Base-by-base conservation (phyloP, 1,140 invertebrate species). In the Zeugodacus cucurbitae region DNA sequence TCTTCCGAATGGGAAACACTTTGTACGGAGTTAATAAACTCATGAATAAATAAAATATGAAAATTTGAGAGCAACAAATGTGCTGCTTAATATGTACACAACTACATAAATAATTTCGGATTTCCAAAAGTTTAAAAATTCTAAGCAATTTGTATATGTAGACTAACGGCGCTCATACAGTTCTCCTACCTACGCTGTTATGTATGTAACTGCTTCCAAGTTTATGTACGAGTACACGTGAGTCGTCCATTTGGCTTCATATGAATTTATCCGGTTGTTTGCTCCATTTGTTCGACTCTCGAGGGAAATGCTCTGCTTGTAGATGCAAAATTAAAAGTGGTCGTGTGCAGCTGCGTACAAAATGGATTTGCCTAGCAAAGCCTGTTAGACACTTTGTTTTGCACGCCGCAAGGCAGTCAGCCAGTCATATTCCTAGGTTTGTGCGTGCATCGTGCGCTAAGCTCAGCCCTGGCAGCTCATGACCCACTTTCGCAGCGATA, bases 281-380 rank as follows among this genome's bases (percentile, higher is more conserved):
- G 37, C 74, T 82, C 74, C 44, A 82, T 82, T 82, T 54, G 74
- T 82, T 29, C 22, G n/a, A 48, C 74, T 82, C 74, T 48, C 41
- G 44, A 48, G 41, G n/a, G 74, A 82, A 82, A 82, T 82, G 22
- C 26, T 82, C 20, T 82, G 44, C n/a, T 48, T 82, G 74, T 48
- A 44, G 74, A 82, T 48, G 74, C 5, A 82, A 82, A 82, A 82
- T 82, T 82, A 82, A 82, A 82, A 82, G 74, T 82, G 74, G 74
- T n/a, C 41, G 74, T 29, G n/a, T 29, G 44, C 74, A 74, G 74
- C n/a, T 82, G 44, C 41, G 37, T 44, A 26, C 29, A 82, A 37
- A 82, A 48, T 82, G 41, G n/a, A 82, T 48, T n/a, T 34, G 34
- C 37, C 70, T 41, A 74, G 22, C 1, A 74, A 74, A 37, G 70